phyloP scores from a whole-genome alignment of 1,140 invertebrate genomes.

The Solen grandis region DNA sequence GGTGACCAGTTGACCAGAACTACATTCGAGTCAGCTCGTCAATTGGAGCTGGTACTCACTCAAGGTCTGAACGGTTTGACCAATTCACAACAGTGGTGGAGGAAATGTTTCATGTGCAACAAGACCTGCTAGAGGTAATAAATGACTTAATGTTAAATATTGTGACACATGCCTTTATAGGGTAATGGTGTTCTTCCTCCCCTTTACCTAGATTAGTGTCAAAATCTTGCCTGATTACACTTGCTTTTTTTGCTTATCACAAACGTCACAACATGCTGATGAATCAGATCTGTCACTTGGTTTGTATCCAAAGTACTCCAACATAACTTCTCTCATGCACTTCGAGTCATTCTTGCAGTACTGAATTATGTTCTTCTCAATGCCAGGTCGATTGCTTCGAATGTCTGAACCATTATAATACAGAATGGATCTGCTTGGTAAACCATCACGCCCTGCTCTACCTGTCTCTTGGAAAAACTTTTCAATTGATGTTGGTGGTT shows the following conservation, averaged over 20 bases:
- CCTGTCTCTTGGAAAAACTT: constrained; percentile 55
- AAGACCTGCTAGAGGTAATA: constrained; percentile 28
- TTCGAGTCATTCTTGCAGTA: constrained; percentile 36
- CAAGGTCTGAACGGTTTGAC: neutral
- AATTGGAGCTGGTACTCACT: constrained; percentile 15
- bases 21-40: constrained; percentile 3
- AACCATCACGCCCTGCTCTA: constrained; percentile 40
- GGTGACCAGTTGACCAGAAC: constrained; percentile 27
- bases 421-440: constrained; percentile 19
- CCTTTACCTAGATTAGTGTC: no score
- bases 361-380: constrained; percentile 2
- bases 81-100: constrained; percentile 7
- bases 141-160: no score
- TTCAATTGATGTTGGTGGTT: constrained; percentile 48
- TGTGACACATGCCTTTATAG: no score
- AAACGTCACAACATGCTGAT: constrained; percentile 17
- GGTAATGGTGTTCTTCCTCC: no score
- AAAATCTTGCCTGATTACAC: neutral
- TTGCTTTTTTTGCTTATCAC: constrained; percentile 6
- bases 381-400: constrained; percentile 3
- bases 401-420: constrained; percentile 57
- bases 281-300: constrained; percentile 11
- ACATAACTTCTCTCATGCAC: constrained; percentile 16
- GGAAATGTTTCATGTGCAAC: constrained; percentile 31
- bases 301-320: constrained; percentile 10